Base-by-base conservation (phyloP, 2,888 invertebrate genomes). In the Sesamia inferens region DNA sequence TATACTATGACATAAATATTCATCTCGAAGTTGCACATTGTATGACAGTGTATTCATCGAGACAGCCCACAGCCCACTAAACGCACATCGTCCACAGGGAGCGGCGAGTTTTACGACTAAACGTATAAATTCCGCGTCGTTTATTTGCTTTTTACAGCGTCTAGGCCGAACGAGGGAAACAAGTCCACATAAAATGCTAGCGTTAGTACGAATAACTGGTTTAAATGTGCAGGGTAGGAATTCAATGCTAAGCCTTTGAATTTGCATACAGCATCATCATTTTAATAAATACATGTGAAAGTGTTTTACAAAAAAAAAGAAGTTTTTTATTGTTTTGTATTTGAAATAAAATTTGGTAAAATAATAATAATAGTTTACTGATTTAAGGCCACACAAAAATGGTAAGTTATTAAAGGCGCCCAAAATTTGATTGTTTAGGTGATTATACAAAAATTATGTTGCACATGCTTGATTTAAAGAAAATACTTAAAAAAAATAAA, bases 61-160 rank as follows among this genome's bases (percentile, higher is more conserved):
- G 69, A 64, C 55, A 67, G 65, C 19, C 63, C 69, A 47, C 78
- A 70, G 67, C 44, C 54, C 61, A 44, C 78, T 72, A 78, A 71
- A 83, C 70, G 78, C 77, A 74, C 75, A 65, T 54, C 81, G 78
- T 71, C 78, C 74, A 42, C 64, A 58, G 77, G 79, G 81, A 78
- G 66, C 73, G 70, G 66, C 76, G 77, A 78, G 65, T 83, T 87
- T 87, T 87, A 87, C 75, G 85, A 84, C 80, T 22, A 67, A 78
- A 69, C 87, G 71, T 79, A 86, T 87, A 87, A 87, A 87, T 86
- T 87, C 86, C 74, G 44, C 78, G 71, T 62, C 81, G 80, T 86
- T 86, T 87, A 84, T 86, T 85, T 84, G 80, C 78, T 83, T 87
- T 87, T 86, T 87, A 87, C 79, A 70, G 51, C 82, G 85, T 86